These are phyloP conservation scores for Passer domesticus DNA, from an alignment of 2,113 vertebrate genomes.

Conservation along the genomic window DNA sequence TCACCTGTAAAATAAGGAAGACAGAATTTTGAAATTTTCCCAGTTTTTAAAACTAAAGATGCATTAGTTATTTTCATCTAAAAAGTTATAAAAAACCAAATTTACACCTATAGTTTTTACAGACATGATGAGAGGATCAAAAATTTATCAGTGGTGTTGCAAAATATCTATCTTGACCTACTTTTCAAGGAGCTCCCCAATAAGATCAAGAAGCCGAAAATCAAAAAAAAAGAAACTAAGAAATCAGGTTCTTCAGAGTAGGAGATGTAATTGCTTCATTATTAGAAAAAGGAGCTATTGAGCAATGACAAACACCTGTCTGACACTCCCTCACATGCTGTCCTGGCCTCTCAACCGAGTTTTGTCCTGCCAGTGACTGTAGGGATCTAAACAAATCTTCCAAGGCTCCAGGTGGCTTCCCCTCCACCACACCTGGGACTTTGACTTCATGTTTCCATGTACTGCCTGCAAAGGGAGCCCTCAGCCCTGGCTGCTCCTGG, in stretches of 20 bases:
- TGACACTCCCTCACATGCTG: not conserved
- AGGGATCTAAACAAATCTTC: not conserved
- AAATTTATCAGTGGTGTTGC: not conserved
- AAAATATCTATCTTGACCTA: not conserved
- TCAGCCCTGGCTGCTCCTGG: not conserved
- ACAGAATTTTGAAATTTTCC: not conserved
- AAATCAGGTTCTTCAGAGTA: not conserved
- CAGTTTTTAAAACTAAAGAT: not conserved
- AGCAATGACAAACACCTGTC: not conserved
- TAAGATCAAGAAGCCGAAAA: not conserved
- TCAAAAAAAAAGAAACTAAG: not conserved
- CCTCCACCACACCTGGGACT: not conserved
- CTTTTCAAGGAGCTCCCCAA: not conserved
- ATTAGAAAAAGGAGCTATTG: not conserved
- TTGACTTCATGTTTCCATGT: not conserved
- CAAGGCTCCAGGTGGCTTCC: not conserved
- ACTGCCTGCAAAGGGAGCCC: not conserved
- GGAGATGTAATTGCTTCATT: not conserved
- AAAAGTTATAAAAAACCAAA: not conserved
- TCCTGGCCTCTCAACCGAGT: rapidly evolving
- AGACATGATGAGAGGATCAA: not conserved
- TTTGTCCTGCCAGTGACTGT: not conserved
- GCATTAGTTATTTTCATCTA: not conserved
- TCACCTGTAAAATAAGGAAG: not conserved
- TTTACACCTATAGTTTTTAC: not conserved